A percentile compares a stretch with the other conserved stretches of the same genome.
Conservation (phyloP, 2,113 vertebrate species). For the Setophaga petechia region DNA sequence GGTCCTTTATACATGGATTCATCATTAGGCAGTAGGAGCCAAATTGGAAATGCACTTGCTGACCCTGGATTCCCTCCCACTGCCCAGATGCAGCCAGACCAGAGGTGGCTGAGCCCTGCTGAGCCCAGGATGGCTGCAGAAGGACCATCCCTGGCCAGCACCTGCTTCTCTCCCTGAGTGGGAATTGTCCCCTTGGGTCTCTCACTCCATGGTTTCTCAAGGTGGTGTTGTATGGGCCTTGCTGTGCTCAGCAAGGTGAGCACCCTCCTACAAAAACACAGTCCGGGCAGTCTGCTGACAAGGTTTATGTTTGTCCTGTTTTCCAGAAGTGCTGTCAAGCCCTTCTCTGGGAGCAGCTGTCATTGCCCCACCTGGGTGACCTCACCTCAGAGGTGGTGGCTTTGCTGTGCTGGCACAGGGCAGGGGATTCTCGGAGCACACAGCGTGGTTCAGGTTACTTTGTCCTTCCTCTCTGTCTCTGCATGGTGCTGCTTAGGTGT, state of each 20-base stretch:
- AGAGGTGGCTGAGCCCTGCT: neutral
- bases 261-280: neutral
- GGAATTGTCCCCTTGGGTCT: neutral
- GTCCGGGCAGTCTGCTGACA: neutral
- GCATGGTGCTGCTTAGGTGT: neutral
- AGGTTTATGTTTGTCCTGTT: neutral
- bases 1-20: neutral
- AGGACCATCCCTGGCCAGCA: neutral
- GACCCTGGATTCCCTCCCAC: neutral
- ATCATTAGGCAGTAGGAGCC: neutral
- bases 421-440: neutral
- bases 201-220: accelerated
- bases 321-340: neutral
- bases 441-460: accelerated
- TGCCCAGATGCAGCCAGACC: accelerated
- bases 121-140: neutral
- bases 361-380: accelerated
- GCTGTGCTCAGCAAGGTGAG: neutral
- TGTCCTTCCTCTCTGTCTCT: neutral
- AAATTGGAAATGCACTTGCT: neutral
- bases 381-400: neutral
- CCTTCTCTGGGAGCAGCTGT: neutral
- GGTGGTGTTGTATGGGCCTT: neutral
- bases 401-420: neutral
- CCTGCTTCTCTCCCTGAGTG: neutral